Conservation (phyloP, 2,797 vertebrate species). For the Pampus argenteus region DNA sequence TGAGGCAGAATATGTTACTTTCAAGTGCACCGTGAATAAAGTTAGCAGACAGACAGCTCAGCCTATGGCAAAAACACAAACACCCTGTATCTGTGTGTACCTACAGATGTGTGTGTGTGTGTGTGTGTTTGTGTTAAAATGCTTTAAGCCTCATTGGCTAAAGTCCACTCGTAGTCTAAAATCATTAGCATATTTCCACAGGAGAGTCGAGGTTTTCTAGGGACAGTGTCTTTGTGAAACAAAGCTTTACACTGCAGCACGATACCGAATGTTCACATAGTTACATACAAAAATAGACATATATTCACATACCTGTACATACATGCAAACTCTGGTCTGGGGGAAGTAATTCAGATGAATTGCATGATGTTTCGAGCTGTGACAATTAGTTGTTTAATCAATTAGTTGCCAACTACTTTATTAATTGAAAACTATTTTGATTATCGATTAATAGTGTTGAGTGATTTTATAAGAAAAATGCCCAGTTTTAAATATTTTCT, state of each 20-base stretch:
- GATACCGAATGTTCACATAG: slow-evolving; percentile 11
- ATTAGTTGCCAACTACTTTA: too few species aligned
- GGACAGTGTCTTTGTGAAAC: slow-evolving; percentile 27
- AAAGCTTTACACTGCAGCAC: slow-evolving; percentile 6
- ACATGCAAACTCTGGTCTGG: not conserved
- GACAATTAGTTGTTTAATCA: too few species aligned
- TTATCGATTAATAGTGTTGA: too few species aligned
- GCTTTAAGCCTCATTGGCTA: slow-evolving; percentile 67
- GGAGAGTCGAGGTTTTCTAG: slow-evolving; percentile 42
- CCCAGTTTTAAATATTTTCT: not conserved
- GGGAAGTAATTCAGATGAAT: too few species aligned
- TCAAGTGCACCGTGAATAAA: slow-evolving; percentile 78
- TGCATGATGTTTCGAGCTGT: too few species aligned
- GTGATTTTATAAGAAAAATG: too few species aligned
- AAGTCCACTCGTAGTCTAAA: slow-evolving; percentile 52
- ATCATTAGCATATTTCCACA: slow-evolving; percentile 58
- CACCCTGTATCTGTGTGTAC: slow-evolving; percentile 35
- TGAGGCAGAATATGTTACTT: slow-evolving; percentile 71
- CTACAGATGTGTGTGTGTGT: slow-evolving; percentile 26
- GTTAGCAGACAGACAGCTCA: slow-evolving; percentile 70
- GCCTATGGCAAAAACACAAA: slow-evolving; percentile 69
- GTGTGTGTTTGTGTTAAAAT: slow-evolving; percentile 44
- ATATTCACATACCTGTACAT: not conserved
- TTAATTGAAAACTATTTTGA: too few species aligned
- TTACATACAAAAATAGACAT: not conserved